Conservation (phyloP, 2,888 invertebrate genomes). For the Hipparchia sbordonii region DNA sequence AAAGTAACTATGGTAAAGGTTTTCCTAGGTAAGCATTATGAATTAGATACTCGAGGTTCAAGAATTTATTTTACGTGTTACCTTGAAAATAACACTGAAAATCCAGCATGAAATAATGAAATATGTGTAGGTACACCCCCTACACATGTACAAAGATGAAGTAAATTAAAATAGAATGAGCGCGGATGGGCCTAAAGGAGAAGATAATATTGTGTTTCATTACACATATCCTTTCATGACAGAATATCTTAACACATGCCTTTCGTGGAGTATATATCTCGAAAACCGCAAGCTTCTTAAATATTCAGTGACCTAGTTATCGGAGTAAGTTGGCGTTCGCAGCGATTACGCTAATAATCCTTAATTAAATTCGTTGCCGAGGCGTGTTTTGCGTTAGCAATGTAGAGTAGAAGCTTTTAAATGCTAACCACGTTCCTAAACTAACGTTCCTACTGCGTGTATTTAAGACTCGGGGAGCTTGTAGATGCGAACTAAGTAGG, state of each 20-base stretch:
- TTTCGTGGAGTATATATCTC: conserved; percentile 11
- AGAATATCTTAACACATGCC: conserved; percentile 26
- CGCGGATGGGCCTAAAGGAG: not conserved
- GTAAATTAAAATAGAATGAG: conserved; percentile 3
- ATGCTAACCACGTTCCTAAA: conserved; percentile 26
- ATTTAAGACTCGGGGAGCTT: conserved; percentile 14
- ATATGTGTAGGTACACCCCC: no score
- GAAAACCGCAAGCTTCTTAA: conserved; percentile 31
- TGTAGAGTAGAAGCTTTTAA: conserved; percentile 21
- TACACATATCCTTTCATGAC: conserved; percentile 16
- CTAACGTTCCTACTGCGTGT: conserved; percentile 16
- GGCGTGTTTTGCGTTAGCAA: conserved; percentile 27
- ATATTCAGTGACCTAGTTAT: conserved; percentile 31
- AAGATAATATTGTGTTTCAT: conserved; percentile 20
- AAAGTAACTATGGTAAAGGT: no score
- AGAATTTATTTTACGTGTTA: not conserved
- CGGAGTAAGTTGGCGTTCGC: conserved; percentile 27
- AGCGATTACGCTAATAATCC: conserved; percentile 34
- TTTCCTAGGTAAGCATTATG: not conserved
- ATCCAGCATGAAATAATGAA: not conserved
- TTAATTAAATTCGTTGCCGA: conserved; percentile 35
- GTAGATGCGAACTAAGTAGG: conserved; percentile 13
- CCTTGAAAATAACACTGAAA: not conserved
- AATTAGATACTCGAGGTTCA: no score
- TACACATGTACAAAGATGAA: conserved; percentile 4